These are phyloP conservation scores for Kradibia gibbosae DNA, from an alignment of 1,140 invertebrate genomes.

Conservation along the genomic window DNA sequence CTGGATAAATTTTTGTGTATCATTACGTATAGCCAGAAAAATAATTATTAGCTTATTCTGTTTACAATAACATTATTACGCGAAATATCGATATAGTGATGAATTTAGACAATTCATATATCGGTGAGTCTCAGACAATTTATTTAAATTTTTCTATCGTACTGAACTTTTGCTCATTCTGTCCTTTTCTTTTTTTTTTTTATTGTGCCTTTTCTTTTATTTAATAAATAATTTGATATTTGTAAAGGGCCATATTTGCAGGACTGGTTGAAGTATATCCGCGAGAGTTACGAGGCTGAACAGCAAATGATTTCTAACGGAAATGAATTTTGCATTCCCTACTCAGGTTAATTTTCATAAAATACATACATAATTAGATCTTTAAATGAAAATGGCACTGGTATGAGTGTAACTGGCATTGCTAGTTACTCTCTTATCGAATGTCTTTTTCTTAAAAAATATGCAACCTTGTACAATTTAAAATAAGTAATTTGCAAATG, in stretches of 20 bases:
- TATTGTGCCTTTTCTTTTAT: not conserved
- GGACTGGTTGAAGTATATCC: constrained; percentile 60
- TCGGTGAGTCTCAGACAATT: constrained; percentile 52
- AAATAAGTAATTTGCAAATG: too few relatives aligned
- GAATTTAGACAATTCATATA: constrained; percentile 57
- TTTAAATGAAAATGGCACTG: too few relatives aligned
- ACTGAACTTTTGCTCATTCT: too few relatives aligned
- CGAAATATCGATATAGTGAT: not conserved
- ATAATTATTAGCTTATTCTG: not conserved
- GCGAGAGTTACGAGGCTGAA: constrained; percentile 53
- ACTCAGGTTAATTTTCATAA: constrained; percentile 55
- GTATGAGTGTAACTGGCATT: too few relatives aligned
- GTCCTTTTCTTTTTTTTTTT: too few relatives aligned
- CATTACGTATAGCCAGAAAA: not conserved
- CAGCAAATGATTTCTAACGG: constrained; percentile 50
- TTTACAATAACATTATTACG: not conserved
- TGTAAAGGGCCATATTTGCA: constrained; percentile 56
- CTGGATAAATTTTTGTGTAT: not conserved
- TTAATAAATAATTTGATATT: constrained; percentile 23
- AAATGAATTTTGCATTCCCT: constrained; percentile 57
- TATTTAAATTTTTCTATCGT: not conserved
- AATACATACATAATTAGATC: too few relatives aligned
- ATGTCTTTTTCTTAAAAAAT: too few relatives aligned
- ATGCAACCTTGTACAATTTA: too few relatives aligned
- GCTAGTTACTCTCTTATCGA: too few relatives aligned